Evolutionary conservation across 2,797 vertebrate genomes (phyloP), one percentile per base, ranked within the genome.

Genomic region (Myotis findleyi): DNA sequence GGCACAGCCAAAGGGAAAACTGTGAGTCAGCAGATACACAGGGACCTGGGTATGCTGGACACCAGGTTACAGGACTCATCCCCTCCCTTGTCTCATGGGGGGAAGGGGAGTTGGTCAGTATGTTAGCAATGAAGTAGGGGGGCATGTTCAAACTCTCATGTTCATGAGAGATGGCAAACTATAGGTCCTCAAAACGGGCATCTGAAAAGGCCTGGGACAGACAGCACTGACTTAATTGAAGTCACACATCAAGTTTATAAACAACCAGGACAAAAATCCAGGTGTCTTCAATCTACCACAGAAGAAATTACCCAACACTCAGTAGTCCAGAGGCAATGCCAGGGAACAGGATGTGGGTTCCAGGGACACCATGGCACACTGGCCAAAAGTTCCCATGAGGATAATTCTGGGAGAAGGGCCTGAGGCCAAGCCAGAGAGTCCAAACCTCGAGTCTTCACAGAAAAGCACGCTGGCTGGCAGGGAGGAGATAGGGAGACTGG

Each of bases 201-300:
- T 79, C 41, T 95, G 73, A 92, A 69, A n/a, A 73, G 30, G 30
- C 36, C 57, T 41, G 27, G 20, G 36, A 33, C 10, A 62, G 47
- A n/a, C 75, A 88, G 53, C 36, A 59, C 41, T 77, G 71, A 84
- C 55, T 71, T 87, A 55, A 38, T 91, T 76, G 51, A 77, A 64
- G 75, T 49, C 75, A 81, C 20, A 66, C 33, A 76, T 16, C 44
- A 84, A 91, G 27, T 49, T 69, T n/a, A 69, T 44, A 27, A 85
- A 87, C 11, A 89, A 36, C 55, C 55, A 80, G 72, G 41, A 87
- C 41, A 89, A 95, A 90, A 82, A 55, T 20, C 80, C 90, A 95
- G 95, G 94, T 96, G 95, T 96, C 71, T 95, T 93, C 72, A 72
- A 93, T 96, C 92, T 16, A 80, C 55, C 41, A 87, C 20, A 20